Percentiles rank a stretch among this genome's conserved stretches.
phyloP scores from a whole-genome alignment of 2,888 invertebrate genomes.

The Dicyrtoma fusca region DNA sequence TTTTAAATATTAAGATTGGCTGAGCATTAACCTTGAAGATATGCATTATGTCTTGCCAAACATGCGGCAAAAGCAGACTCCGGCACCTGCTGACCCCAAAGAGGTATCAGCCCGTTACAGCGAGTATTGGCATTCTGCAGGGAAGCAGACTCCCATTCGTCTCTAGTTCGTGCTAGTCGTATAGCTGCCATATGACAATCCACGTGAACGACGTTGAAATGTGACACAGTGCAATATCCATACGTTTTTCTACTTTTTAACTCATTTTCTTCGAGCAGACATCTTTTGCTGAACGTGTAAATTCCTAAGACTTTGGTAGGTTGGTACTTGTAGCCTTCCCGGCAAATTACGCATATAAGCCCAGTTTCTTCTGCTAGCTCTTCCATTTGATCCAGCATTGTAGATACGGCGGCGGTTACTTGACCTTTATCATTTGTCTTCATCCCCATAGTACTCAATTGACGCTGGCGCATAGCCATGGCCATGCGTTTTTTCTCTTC shows the following conservation, averaged over 20 bases:
- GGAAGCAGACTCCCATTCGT: slow-evolving; percentile 98
- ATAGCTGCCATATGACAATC: slow-evolving; percentile 99
- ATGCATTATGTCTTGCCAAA: slow-evolving; percentile 87
- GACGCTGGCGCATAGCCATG: slow-evolving; percentile 97
- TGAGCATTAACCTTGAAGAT: slow-evolving; percentile 65
- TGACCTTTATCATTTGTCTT: slow-evolving; percentile 96
- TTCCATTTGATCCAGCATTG: slow-evolving; percentile 77
- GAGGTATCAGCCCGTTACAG: slow-evolving; percentile 92
- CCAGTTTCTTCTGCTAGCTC: slow-evolving; percentile 95
- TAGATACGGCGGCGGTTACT: slow-evolving; percentile 63
- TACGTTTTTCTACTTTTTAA: slow-evolving; percentile 75
- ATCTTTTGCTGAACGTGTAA: slow-evolving; percentile 95
- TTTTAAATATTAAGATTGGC: neutral
- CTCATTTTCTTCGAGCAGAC: slow-evolving; percentile 91
- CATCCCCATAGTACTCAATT: slow-evolving; percentile 92
- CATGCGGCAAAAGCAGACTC: slow-evolving; percentile 92
- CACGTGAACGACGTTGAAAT: slow-evolving; percentile 97
- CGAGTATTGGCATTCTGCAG: slow-evolving; percentile 97
- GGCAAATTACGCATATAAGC: slow-evolving; percentile 93
- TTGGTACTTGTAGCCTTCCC: slow-evolving; percentile 96
- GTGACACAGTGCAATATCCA: slow-evolving; percentile 89
- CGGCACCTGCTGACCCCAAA: slow-evolving; percentile 94
- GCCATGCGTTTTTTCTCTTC: slow-evolving; percentile 96
- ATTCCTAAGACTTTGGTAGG: slow-evolving; percentile 91
- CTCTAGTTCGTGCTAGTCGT: slow-evolving; percentile 71